These are phyloP conservation scores for Mesitornis unicolor DNA, from an alignment of 2,113 vertebrate genomes.

Conservation along the genomic window DNA sequence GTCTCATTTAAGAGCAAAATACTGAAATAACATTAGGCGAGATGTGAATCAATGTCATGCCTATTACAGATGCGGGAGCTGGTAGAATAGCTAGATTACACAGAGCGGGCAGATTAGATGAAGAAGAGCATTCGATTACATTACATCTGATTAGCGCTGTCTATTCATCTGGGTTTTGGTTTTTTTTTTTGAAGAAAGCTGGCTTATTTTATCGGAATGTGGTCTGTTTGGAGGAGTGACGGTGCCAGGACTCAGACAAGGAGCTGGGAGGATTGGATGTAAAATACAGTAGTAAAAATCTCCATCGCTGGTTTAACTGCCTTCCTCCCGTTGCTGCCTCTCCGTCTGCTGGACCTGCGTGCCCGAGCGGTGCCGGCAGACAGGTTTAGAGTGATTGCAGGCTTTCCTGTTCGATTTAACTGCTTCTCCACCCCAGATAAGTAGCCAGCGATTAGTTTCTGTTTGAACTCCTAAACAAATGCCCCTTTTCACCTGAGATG, in stretches of 20 bases:
- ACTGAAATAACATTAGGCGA: constrained; percentile 25
- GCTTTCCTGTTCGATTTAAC: neutral
- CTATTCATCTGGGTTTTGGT: neutral
- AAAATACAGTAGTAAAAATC: neutral
- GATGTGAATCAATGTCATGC: constrained; percentile 44
- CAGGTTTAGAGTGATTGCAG: neutral
- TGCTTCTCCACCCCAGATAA: neutral
- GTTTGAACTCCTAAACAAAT: neutral
- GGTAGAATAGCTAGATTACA: constrained; percentile 30
- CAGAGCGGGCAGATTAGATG: constrained; percentile 39
- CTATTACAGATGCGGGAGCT: constrained; percentile 21
- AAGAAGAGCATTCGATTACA: neutral
- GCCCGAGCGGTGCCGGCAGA: neutral
- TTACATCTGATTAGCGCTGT: constrained; percentile 38
- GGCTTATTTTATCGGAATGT: neutral
- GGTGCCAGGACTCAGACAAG: rapidly evolving
- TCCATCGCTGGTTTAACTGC: neutral
- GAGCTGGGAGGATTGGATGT: neutral
- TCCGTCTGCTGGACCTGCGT: rapidly evolving
- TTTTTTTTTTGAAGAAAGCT: neutral
- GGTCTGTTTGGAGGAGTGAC: neutral
- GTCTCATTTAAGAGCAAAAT: constrained; percentile 26
- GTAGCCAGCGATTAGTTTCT: neutral
- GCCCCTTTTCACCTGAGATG: neutral
- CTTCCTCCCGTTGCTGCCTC: neutral